A percentile compares a stretch with the other conserved stretches of the same genome.
phyloP scores from a whole-genome alignment of 2,113 vertebrate genomes.

The Leuciscus idus region DNA sequence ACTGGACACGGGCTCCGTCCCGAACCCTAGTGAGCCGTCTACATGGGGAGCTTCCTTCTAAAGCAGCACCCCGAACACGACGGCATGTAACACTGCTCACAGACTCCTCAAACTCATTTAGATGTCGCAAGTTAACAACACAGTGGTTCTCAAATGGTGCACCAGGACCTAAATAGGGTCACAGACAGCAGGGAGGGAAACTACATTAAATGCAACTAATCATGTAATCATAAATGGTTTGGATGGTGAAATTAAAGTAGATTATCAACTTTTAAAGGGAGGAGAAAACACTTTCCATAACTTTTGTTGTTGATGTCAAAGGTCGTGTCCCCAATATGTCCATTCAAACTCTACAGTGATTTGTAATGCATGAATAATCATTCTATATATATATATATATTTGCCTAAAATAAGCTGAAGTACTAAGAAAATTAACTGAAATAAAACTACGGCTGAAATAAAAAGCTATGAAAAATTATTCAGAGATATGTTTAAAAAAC shows the following conservation, averaged over 20 bases:
- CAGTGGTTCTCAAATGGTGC: not conserved
- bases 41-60: not conserved
- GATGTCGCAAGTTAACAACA: not conserved
- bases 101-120: not conserved
- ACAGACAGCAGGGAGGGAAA: not conserved
- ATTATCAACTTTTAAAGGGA: not conserved
- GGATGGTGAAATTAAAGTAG: not conserved
- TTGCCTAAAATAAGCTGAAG: not conserved
- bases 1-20: slow-evolving; percentile 32
- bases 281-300: not conserved
- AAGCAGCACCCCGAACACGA: not conserved
- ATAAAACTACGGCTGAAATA: not conserved
- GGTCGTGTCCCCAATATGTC: no score
- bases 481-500: no score
- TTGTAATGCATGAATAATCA: no score
- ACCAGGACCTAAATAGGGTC: not conserved
- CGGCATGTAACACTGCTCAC: not conserved
- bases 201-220: not conserved
- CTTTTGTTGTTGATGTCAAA: no score
- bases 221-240: not conserved
- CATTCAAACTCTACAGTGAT: no score
- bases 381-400: no score
- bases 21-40: not conserved
- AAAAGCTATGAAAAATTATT: not conserved
- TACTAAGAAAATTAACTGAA: not conserved